A percentile compares a stretch with the other conserved stretches of the same genome.
Conservation (phyloP, 2,113 vertebrate genomes). For the Platichthys flesus region DNA sequence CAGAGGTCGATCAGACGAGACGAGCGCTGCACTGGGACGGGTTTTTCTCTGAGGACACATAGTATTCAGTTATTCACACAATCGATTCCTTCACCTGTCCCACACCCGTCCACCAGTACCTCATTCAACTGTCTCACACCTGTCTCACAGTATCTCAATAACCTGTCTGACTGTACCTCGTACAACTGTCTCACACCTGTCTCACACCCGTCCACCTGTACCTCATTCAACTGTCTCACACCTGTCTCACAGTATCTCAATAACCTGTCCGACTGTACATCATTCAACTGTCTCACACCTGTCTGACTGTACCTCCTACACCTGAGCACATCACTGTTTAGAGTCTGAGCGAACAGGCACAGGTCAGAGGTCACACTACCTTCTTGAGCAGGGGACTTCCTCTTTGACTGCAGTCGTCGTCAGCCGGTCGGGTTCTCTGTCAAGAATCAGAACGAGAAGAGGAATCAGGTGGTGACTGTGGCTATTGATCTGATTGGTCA, state of each 20-base stretch:
- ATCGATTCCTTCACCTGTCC: neutral
- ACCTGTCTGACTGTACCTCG: too few relatives aligned
- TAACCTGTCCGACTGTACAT: too few relatives aligned
- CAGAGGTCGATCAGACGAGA: conserved; percentile 79
- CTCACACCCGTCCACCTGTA: neutral
- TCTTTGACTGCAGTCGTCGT: conserved; percentile 88
- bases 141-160: too few relatives aligned
- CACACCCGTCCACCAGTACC: too few relatives aligned
- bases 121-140: too few relatives aligned
- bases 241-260: too few relatives aligned
- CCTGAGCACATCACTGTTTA: neutral
- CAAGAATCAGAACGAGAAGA: conserved; percentile 11
- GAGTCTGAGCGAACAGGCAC: neutral
- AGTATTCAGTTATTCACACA: neutral
- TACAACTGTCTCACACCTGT: too few relatives aligned
- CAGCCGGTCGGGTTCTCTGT: conserved; percentile 86
- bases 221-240: neutral
- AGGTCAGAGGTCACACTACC: conserved; percentile 72
- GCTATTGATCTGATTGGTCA: neutral
- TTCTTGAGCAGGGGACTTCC: conserved; percentile 91
- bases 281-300: neutral
- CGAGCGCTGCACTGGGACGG: conserved; percentile 84
- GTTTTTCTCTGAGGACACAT: conserved; percentile 88
- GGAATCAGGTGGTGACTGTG: neutral
- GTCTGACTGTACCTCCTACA: neutral